Evolutionary conservation across 2,797 vertebrate species (phyloP).

Genomic region (Pseudochaenichthys georgianus): DNA sequence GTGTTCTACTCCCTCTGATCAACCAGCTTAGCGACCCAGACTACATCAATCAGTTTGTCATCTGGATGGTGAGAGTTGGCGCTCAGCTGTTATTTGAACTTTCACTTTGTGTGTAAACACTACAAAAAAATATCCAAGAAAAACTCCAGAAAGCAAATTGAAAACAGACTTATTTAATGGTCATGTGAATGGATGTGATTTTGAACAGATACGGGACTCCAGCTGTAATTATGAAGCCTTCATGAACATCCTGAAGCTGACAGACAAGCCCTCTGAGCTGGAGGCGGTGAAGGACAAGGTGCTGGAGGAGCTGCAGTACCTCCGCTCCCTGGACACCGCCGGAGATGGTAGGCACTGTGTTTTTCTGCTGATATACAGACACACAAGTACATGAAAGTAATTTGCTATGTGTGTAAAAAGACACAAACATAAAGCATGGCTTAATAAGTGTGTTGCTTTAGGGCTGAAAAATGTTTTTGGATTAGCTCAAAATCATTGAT

Average conservation of each 20-base stretch:
- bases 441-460: conserved; percentile 3
- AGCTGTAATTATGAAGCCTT: conserved; percentile 99
- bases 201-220: conserved; percentile 93
- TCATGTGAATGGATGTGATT: conserved; percentile 29
- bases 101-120: not conserved
- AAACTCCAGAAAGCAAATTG: not conserved
- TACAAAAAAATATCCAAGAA: not conserved
- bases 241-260: conserved; percentile 99
- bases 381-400: not conserved
- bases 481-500: no score
- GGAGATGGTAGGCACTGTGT: conserved; percentile 90
- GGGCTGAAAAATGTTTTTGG: no score
- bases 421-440: not conserved
- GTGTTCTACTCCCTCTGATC: conserved; percentile 97
- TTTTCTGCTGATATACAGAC: conserved; percentile 30
- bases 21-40: conserved; percentile 99
- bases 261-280: conserved; percentile 93
- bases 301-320: conserved; percentile 95
- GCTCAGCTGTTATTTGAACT: not conserved
- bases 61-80: conserved; percentile 95
- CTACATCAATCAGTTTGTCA: conserved; percentile 99
- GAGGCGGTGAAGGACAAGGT: conserved; percentile 98
- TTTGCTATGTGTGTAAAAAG: not conserved
- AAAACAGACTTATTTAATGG: not conserved
- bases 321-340: conserved; percentile 96